phyloP scores from a whole-genome alignment of 2,113 vertebrate genomes.

The Aegotheles bennettii region DNA sequence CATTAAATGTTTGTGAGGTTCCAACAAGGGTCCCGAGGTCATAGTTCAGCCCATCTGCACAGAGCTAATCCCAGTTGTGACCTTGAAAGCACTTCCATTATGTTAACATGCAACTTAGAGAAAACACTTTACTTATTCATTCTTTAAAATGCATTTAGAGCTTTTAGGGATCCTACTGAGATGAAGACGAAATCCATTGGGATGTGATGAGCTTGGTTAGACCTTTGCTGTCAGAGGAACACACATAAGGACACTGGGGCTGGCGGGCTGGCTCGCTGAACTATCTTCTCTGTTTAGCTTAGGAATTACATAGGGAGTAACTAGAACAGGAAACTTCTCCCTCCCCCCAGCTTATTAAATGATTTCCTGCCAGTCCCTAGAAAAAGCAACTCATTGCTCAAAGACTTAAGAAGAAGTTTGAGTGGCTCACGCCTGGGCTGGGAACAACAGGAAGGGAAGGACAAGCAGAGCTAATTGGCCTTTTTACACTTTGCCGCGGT shows the following conservation, averaged over 20 bases:
- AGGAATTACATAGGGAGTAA: background rate
- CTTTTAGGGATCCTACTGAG: background rate
- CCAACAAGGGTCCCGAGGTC: background rate
- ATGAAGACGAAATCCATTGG: background rate
- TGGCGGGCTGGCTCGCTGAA: background rate
- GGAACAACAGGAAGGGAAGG: conserved; percentile 77
- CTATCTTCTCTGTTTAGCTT: background rate
- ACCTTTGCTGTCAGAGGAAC: background rate
- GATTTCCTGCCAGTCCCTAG: conserved; percentile 75
- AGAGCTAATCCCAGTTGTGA: background rate
- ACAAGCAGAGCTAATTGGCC: conserved; percentile 73
- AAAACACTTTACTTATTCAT: background rate
- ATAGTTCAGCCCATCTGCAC: background rate
- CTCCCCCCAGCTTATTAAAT: conserved; percentile 64
- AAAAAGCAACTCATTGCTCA: conserved; percentile 46
- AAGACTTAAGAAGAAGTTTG: conserved; percentile 55
- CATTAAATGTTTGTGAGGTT: background rate
- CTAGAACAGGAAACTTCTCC: conserved; percentile 50
- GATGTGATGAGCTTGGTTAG: background rate
- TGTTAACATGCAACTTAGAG: background rate
- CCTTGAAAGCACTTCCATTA: background rate
- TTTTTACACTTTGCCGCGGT: conserved; percentile 40
- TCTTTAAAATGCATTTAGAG: background rate
- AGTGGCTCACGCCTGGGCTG: conserved; percentile 48
- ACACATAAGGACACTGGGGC: fast-evolving